These are phyloP conservation scores for Rhagologus leucostigma DNA, from an alignment of 2,113 vertebrate genomes.

Conservation along the genomic window DNA sequence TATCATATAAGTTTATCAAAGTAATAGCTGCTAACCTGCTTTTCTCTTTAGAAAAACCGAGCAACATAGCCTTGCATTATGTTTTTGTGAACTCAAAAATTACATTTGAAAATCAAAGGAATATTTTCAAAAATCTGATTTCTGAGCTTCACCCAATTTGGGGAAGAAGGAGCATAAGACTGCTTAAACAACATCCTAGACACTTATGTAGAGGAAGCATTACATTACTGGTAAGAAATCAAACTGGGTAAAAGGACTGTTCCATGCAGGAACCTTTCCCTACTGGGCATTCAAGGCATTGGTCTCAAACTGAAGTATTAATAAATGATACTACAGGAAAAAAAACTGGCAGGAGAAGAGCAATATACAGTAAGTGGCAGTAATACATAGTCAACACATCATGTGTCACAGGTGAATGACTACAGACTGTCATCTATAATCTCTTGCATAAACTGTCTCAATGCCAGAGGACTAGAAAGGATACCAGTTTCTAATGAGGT, in stretches of 20 bases:
- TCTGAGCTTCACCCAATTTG: neutral
- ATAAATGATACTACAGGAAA: neutral
- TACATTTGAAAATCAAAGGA: neutral
- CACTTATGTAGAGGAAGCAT: neutral
- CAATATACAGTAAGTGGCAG: neutral
- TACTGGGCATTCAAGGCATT: neutral
- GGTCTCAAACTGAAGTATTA: neutral
- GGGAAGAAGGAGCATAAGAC: neutral
- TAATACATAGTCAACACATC: neutral
- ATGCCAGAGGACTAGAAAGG: slow-evolving; percentile 18
- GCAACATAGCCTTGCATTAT: neutral
- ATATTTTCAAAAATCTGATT: neutral
- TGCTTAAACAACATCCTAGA: neutral
- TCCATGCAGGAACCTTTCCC: neutral
- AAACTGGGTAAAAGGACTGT: neutral
- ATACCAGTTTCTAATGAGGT: neutral
- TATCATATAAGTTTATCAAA: neutral
- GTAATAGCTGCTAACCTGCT: neutral
- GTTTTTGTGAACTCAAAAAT: neutral
- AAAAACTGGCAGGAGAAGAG: neutral
- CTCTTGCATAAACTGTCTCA: neutral
- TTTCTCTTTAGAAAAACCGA: neutral
- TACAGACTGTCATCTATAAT: neutral
- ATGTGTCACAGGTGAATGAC: neutral
- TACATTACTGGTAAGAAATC: neutral